Conservation (phyloP, 2,113 vertebrate genomes). For the Camelus bactrianus region DNA sequence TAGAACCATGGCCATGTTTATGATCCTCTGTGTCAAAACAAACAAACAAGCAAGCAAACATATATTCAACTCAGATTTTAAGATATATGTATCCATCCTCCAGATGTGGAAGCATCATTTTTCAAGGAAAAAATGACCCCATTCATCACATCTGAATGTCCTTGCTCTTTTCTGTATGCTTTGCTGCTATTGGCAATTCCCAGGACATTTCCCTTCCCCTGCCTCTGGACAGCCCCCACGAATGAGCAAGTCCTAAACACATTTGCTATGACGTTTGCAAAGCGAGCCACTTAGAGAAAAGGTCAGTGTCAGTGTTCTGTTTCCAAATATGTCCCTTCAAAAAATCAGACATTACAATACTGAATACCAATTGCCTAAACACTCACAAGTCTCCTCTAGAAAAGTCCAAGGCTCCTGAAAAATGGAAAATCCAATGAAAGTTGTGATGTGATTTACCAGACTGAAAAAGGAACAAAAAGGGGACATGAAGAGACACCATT, state of each 20-base stretch:
- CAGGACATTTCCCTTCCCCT: conserved; percentile 35
- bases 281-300: conserved; percentile 64
- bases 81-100: conserved; percentile 6
- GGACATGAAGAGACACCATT: not conserved
- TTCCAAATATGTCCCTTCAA: conserved; percentile 68
- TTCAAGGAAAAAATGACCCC: conserved; percentile 59
- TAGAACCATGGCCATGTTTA: conserved; percentile 21
- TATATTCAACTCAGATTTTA: conserved; percentile 31
- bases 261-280: conserved; percentile 63
- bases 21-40: conserved; percentile 35
- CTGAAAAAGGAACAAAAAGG: conserved; percentile 47
- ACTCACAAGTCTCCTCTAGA: conserved; percentile 54
- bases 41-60: conserved; percentile 23
- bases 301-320: conserved; percentile 64
- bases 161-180: conserved; percentile 55
- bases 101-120: conserved; percentile 56
- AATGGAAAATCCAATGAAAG: conserved; percentile 55
- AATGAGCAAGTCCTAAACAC: conserved; percentile 70
- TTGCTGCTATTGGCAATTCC: conserved; percentile 63
- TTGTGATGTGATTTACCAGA: conserved; percentile 62
- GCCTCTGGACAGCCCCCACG: conserved; percentile 46
- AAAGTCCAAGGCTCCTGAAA: conserved; percentile 46
- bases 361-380: conserved; percentile 70
- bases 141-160: conserved; percentile 67
- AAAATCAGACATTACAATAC: conserved; percentile 62